These are phyloP conservation scores for Syrphus vitripennis DNA, from an alignment of 2,888 invertebrate genomes.

Conservation along the genomic window DNA sequence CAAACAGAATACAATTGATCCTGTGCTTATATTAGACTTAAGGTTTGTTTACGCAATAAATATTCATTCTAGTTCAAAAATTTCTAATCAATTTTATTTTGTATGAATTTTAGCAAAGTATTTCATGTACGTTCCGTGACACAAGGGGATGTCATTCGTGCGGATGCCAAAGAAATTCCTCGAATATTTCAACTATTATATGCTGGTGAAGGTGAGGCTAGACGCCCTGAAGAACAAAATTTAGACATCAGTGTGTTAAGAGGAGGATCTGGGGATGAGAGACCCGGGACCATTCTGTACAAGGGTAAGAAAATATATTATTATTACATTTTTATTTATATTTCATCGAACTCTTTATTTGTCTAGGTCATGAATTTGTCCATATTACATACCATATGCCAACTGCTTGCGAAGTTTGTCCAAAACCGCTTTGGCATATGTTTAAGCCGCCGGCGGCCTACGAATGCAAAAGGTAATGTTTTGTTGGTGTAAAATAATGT, in stretches of 20 bases:
- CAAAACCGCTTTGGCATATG: conserved; percentile 98
- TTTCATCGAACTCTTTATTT: background rate
- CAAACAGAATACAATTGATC: conserved; percentile 94
- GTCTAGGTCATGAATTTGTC: conserved; percentile 95
- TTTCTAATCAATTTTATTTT: too few species aligned
- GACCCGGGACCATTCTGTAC: conserved; percentile 80
- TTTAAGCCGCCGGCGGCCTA: conserved; percentile 98
- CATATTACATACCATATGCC: conserved; percentile 99
- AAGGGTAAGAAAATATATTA: conserved; percentile 76
- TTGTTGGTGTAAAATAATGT: background rate
- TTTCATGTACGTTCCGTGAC: conserved; percentile 99
- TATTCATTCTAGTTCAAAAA: too few species aligned
- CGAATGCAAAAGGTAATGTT: conserved; percentile 91
- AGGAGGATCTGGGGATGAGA: conserved; percentile 79
- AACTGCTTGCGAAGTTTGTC: conserved; percentile 98
- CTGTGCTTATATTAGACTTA: conserved; percentile 96
- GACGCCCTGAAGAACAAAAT: conserved; percentile 88
- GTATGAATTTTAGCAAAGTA: conserved; percentile 92
- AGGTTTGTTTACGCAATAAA: conserved; percentile 85
- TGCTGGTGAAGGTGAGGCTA: conserved; percentile 97
- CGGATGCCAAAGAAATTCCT: conserved; percentile 99
- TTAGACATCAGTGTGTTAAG: conserved; percentile 83
- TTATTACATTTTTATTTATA: background rate
- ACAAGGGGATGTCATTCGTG: conserved; percentile 99
- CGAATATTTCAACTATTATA: conserved; percentile 98